Conservation (phyloP, 2,113 vertebrate species). For the Pelecanus crispus region DNA sequence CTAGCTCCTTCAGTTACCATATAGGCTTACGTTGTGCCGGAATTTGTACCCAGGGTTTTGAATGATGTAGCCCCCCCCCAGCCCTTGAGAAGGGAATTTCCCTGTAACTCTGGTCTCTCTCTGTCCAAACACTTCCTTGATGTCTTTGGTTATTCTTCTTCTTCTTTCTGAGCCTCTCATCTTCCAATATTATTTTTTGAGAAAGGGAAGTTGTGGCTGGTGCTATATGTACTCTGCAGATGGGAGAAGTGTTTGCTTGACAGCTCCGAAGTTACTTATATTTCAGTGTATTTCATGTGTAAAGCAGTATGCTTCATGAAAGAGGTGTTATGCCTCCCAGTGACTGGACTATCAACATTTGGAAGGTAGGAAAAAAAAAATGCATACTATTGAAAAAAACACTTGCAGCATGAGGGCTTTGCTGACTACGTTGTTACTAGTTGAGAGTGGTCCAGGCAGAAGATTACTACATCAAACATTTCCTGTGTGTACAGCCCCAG, state of each 20-base stretch:
- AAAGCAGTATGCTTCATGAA: background rate
- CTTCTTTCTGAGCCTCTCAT: background rate
- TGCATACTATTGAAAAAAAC: background rate
- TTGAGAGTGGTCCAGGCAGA: background rate
- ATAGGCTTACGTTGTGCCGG: background rate
- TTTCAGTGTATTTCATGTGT: background rate
- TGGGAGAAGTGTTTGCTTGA: background rate
- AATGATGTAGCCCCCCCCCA: too few relatives aligned
- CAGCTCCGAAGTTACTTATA: background rate
- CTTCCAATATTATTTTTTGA: background rate
- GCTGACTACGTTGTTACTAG: background rate
- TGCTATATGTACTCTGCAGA: background rate
- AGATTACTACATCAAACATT: background rate
- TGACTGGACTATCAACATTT: too few relatives aligned
- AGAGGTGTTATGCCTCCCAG: background rate
- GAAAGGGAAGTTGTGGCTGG: background rate
- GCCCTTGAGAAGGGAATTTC: background rate
- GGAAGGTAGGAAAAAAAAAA: background rate
- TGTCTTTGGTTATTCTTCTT: background rate
- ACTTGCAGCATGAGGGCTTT: background rate
- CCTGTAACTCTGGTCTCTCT: background rate
- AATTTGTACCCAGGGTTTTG: background rate
- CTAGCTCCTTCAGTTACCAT: background rate
- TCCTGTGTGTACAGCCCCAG: too few relatives aligned
- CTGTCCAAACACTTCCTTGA: background rate